Evolutionary conservation across 2,797 vertebrate species (phyloP), one percentile per base, ranked within the genome.

Genomic region (Rallus crepitans): DNA sequence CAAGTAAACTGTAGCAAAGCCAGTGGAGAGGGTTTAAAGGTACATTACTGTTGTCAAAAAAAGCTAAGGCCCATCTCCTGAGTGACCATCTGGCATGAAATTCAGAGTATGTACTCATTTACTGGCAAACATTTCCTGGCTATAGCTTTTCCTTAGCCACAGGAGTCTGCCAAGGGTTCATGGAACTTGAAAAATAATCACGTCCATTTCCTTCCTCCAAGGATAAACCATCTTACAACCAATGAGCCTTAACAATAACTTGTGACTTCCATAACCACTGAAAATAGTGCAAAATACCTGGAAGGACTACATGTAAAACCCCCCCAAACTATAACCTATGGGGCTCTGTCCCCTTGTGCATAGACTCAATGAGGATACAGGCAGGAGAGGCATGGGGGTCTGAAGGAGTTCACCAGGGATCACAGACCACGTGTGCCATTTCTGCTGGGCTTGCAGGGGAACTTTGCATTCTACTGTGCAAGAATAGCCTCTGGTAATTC

Each of bases 11-110:
- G 25, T 30, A 90, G 17, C 68, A 97, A 92, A 92, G 72, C 25
- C 48, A 73, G 39, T 66, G 39, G 28, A 88, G 47, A 87, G 93
- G 39, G 39, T 86, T 95, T 93, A 73, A 76, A 30, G 0, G 53
- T 76, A 56, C 53, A 72, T 87, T 84, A 35, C 52, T 66, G 33
- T 47, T 83, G 48, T 66, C 52, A 86, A 37, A 90, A 82, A 82
- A 69, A 90, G 52, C 35, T 86, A 45, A 91, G 66, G n/a, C 23
- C 57, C 68, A 37, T 64, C 39, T 89, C 39, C 50, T 35, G 82
- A 78, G 47, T 83, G 91, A 82, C 69, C 73, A 88, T 86, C 66
- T 91, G 93, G 70, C 68, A 48, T 69, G 63, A 91, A 91, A 83
- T 86, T 88, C 59, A 56, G 69, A 73, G 56, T 84, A 76, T 35